These are phyloP conservation scores for Anoura caudifer DNA, from an alignment of 2,113 vertebrate species.

Conservation along the genomic window DNA sequence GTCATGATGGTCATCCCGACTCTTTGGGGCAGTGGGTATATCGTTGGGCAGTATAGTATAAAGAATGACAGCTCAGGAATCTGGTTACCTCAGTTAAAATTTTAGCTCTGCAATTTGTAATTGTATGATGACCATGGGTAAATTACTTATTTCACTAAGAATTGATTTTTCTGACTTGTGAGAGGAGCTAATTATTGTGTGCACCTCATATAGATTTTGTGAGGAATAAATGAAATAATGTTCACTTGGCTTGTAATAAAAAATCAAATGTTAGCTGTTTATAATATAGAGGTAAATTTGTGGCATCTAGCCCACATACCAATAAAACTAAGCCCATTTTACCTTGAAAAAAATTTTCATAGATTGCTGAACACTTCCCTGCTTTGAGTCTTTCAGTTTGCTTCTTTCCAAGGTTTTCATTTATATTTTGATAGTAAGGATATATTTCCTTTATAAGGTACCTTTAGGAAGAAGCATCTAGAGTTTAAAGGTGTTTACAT, in stretches of 20 bases:
- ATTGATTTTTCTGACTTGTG: not conserved
- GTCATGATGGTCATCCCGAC: not conserved
- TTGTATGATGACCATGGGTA: not conserved
- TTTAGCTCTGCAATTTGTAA: not conserved
- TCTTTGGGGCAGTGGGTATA: not conserved
- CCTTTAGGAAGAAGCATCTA: not conserved
- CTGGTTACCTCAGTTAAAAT: not conserved
- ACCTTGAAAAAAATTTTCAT: not conserved
- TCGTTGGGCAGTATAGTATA: not conserved
- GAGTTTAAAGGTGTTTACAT: not conserved
- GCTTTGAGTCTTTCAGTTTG: not conserved
- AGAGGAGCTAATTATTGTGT: not conserved
- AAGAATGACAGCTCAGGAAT: not conserved
- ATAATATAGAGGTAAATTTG: not conserved
- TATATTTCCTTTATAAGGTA: not conserved
- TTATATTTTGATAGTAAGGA: not conserved
- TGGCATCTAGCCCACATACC: not conserved
- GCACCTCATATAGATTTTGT: not conserved
- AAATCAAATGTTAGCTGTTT: not conserved
- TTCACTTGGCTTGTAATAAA: not conserved
- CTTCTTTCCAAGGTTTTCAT: not conserved
- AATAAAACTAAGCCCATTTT: not conserved
- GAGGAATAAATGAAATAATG: not conserved
- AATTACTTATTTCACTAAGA: not conserved
- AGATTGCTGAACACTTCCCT: not conserved